These are phyloP conservation scores for Biston betularia DNA, from an alignment of 2,888 invertebrate genomes.

Conservation along the genomic window DNA sequence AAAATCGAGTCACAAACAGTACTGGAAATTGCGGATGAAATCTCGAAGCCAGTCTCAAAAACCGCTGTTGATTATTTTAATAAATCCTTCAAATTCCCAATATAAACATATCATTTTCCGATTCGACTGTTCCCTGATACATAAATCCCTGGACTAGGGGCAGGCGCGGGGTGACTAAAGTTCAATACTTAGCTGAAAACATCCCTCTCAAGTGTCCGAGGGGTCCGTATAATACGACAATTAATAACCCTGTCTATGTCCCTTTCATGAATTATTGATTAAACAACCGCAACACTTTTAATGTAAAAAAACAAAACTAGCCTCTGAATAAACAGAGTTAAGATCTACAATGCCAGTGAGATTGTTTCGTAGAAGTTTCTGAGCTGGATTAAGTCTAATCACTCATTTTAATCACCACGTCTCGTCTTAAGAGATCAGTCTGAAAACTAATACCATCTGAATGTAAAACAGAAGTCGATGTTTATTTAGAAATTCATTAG, in stretches of 20 bases:
- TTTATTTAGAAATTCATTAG: constrained; percentile 13
- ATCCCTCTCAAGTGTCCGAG: constrained; percentile 35
- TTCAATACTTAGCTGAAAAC: constrained; percentile 35
- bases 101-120: constrained; percentile 41
- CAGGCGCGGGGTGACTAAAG: constrained; percentile 31
- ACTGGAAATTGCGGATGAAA: constrained; percentile 6
- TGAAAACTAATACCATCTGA: constrained; percentile 26
- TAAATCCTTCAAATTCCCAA: constrained; percentile 28
- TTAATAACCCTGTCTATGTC: constrained; percentile 57
- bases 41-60: constrained; percentile 11
- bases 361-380: background rate
- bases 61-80: constrained; percentile 31
- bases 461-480: constrained; percentile 14
- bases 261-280: constrained; percentile 61
- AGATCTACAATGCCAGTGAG: constrained; percentile 22
- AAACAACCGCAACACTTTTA: constrained; percentile 35
- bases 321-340: constrained; percentile 16
- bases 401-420: constrained; percentile 39
- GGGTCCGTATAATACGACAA: constrained; percentile 59
- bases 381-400: constrained; percentile 27
- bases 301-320: constrained; percentile 24
- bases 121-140: constrained; percentile 32
- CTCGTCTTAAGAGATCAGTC: constrained; percentile 29
- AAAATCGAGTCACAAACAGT: constrained; percentile 2
- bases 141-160: constrained; percentile 33